Evolutionary conservation across 2,888 invertebrate genomes (phyloP).

Genomic region (Amphimallon solstitiale): DNA sequence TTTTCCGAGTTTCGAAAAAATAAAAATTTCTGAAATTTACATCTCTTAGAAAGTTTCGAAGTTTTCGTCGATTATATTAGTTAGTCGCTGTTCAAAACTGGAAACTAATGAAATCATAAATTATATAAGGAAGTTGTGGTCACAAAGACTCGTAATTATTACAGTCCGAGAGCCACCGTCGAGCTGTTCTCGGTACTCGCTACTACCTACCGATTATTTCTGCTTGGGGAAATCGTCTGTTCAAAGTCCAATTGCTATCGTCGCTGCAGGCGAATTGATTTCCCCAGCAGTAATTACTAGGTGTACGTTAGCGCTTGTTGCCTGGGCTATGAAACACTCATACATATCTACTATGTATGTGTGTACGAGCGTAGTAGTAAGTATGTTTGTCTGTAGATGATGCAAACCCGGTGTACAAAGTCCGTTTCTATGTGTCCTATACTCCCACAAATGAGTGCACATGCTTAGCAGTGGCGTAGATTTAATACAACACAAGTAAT

Average conservation of each 20-base stretch:
- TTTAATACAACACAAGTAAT: no score
- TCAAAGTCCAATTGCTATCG: conserved; percentile 21
- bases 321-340: no score
- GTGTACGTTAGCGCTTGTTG: background rate
- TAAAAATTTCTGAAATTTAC: no score
- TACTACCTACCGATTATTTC: conserved; percentile 21
- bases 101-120: no score
- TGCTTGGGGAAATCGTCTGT: conserved; percentile 15
- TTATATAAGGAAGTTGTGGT: no score
- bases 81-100: no score
- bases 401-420: conserved; percentile 25
- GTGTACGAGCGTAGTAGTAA: no score
- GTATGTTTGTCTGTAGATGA: background rate
- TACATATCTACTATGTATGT: no score
- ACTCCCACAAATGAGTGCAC: conserved; percentile 17
- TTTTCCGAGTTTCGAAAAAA: no score
- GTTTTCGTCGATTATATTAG: no score
- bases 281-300: conserved; percentile 18
- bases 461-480: background rate
- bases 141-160: background rate
- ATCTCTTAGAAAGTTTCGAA: no score
- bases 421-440: conserved; percentile 18
- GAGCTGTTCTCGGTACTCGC: background rate
- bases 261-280: conserved; percentile 24
- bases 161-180: background rate